These are phyloP conservation scores for Lasioglossum figueresi DNA, from an alignment of 2,888 invertebrate species.

Conservation along the genomic window DNA sequence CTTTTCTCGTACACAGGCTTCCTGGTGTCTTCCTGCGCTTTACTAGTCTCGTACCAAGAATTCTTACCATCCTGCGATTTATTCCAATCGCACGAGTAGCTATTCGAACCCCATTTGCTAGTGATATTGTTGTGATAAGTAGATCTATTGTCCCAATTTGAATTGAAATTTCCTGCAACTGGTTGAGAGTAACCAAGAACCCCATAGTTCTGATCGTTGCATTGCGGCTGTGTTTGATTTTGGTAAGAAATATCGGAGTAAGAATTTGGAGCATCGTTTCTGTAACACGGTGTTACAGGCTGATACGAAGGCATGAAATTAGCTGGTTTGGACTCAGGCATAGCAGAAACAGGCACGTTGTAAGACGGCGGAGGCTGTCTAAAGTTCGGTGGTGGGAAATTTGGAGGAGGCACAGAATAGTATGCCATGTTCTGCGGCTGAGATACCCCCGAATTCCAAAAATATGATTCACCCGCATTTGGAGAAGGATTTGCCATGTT, in stretches of 20 bases:
- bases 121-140: constrained; percentile 27
- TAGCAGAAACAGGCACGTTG: constrained; percentile 70
- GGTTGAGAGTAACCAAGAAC: constrained; percentile 61
- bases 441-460: constrained; percentile 68
- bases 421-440: constrained; percentile 67
- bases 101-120: constrained; percentile 57
- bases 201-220: constrained; percentile 62
- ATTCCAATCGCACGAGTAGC: constrained; percentile 49
- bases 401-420: constrained; percentile 70
- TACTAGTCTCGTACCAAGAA: constrained; percentile 52
- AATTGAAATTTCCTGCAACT: constrained; percentile 54
- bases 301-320: constrained; percentile 65
- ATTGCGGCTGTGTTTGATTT: constrained; percentile 54
- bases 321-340: constrained; percentile 60
- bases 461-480: constrained; percentile 64
- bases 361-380: constrained; percentile 67
- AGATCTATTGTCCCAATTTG: constrained; percentile 68
- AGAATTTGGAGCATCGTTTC: constrained; percentile 58
- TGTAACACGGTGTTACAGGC: constrained; percentile 59
- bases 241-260: constrained; percentile 66
- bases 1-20: constrained; percentile 22
- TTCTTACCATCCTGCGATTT: constrained; percentile 35
- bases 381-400: constrained; percentile 76
- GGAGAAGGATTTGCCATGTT: constrained; percentile 70
- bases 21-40: constrained; percentile 44